Evolutionary conservation across 2,888 invertebrate genomes (phyloP).

Genomic region (Ceriagrion tenellum): DNA sequence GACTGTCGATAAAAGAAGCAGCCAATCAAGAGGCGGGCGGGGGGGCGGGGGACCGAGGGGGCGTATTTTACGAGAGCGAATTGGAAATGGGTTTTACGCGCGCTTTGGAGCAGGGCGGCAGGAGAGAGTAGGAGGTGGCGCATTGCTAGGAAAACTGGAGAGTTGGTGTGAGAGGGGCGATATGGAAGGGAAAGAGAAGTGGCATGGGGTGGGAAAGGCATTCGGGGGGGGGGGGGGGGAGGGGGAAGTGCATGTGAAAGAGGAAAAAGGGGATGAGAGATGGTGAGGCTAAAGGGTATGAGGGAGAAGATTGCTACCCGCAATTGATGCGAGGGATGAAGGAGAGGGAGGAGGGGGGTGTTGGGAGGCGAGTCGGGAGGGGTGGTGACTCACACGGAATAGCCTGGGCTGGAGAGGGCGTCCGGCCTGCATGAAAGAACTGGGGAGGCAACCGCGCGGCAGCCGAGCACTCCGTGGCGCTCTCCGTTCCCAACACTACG

Average conservation of each 20-base stretch:
- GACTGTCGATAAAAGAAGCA: background rate
- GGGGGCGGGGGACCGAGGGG: background rate
- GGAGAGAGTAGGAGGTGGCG: slow-evolving; percentile 15
- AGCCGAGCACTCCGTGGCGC: background rate
- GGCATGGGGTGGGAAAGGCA: background rate
- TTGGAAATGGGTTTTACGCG: slow-evolving; percentile 36
- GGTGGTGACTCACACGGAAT: background rate
- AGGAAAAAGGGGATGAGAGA: background rate
- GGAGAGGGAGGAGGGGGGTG: background rate
- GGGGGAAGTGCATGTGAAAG: background rate
- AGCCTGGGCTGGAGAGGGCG: background rate
- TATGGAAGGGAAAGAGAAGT: background rate
- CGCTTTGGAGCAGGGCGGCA: slow-evolving; percentile 6
- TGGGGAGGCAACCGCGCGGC: background rate
- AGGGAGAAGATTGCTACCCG: slow-evolving; percentile 8
- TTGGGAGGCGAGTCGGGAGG: too few species aligned
- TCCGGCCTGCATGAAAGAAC: background rate
- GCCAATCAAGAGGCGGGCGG: slow-evolving; percentile 3
- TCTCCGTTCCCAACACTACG: background rate
- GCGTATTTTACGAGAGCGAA: background rate
- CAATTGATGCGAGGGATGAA: background rate
- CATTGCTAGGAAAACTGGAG: slow-evolving; percentile 26
- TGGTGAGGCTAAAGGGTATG: background rate
- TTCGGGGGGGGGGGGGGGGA: background rate
- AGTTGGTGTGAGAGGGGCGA: background rate